A percentile compares a stretch with the other conserved stretches of the same genome.
Evolutionary conservation across 2,888 invertebrate species (phyloP).

Genomic region (Drosophila prolongata): DNA sequence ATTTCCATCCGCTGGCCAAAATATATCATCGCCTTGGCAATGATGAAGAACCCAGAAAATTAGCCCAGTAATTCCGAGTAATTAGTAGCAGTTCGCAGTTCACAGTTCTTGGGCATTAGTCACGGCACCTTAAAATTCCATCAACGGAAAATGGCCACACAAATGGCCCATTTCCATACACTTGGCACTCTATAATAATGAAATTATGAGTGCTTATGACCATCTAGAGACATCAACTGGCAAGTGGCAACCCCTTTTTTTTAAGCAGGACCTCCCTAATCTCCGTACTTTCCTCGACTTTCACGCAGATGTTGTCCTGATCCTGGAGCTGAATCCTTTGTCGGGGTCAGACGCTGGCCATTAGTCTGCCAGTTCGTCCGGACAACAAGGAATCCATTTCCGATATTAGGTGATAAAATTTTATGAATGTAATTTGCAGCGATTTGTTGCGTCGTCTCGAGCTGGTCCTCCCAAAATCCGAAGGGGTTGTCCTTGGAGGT

Average conservation of each 20-base stretch:
- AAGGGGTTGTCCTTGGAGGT: conserved; percentile 11
- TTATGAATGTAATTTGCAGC: conserved; percentile 79
- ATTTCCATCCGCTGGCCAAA: conserved; percentile 51
- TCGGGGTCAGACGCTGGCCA: conserved; percentile 65
- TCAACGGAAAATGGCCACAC: conserved; percentile 55
- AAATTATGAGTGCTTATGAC: conserved; percentile 77
- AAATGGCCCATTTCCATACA: conserved; percentile 75
- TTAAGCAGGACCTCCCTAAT: neutral
- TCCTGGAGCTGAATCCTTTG: conserved; percentile 50
- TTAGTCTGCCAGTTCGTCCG: conserved; percentile 68
- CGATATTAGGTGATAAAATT: conserved; percentile 81
- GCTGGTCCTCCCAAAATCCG: conserved; percentile 9
- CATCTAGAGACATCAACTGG: conserved; percentile 44
- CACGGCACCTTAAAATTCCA: conserved; percentile 55
- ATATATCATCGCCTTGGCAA: conserved; percentile 79
- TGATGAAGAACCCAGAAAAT: conserved; percentile 69
- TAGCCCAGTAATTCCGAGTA: conserved; percentile 79
- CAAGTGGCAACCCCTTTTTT: conserved; percentile 47
- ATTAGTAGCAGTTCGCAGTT: conserved; percentile 60
- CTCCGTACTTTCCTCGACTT: conserved; percentile 51
- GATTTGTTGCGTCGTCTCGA: conserved; percentile 70
- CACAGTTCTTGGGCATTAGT: conserved; percentile 23
- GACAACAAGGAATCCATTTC: conserved; percentile 75
- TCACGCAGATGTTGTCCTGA: conserved; percentile 44
- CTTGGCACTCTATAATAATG: conserved; percentile 78